phyloP scores from a whole-genome alignment of 1,140 invertebrate species.

The Alviniconcha marisindica region DNA sequence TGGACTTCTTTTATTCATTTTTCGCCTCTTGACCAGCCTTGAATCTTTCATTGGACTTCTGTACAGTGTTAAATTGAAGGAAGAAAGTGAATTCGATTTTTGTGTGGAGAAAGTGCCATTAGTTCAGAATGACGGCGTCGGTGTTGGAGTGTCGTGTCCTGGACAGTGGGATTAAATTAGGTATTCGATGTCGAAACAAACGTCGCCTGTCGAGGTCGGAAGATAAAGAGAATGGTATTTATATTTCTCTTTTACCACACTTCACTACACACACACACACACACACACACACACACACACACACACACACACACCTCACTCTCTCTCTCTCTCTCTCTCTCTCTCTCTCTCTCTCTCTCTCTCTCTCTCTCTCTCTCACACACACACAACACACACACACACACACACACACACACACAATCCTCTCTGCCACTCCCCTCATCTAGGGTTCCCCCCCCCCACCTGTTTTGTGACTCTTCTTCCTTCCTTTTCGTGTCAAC shows the following conservation, averaged over 20 bases:
- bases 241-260: neutral
- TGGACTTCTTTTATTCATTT: too few relatives aligned
- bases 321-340: neutral
- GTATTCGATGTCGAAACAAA: constrained; percentile 24
- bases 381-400: neutral
- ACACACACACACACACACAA: neutral
- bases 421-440: neutral
- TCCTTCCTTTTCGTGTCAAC: neutral
- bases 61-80: too few relatives aligned
- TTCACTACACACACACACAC: too few relatives aligned
- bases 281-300: too few relatives aligned
- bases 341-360: constrained; percentile 36
- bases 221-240: constrained; percentile 23
- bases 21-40: too few relatives aligned
- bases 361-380: constrained; percentile 33
- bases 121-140: constrained; percentile 11
- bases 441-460: neutral
- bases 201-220: constrained; percentile 10
- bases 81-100: too few relatives aligned
- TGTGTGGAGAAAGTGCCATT: too few relatives aligned
- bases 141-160: constrained; percentile 34
- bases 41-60: too few relatives aligned
- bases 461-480: neutral
- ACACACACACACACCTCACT: too few relatives aligned
- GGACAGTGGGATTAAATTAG: constrained; percentile 38